Conservation (phyloP, 2,888 invertebrate genomes). For the Amiota mariae region DNA sequence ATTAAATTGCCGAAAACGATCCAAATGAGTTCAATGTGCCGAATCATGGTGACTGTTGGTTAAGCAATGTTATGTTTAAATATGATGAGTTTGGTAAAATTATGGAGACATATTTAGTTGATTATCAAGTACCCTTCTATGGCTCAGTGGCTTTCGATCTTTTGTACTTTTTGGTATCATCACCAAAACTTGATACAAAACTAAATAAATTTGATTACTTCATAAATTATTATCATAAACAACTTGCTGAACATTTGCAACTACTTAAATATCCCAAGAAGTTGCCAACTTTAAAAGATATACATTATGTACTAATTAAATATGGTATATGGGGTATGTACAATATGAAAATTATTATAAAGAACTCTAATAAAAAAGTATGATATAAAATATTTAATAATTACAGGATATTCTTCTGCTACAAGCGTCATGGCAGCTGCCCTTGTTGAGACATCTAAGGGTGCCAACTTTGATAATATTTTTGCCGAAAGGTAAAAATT, state of each 20-base stretch:
- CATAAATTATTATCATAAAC: constrained; percentile 64
- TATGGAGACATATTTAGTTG: constrained; percentile 62
- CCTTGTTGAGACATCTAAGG: constrained; percentile 62
- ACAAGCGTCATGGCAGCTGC: constrained; percentile 54
- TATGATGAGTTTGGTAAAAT: constrained; percentile 51
- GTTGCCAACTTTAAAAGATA: constrained; percentile 57
- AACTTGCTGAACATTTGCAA: constrained; percentile 59
- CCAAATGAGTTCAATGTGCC: constrained; percentile 59
- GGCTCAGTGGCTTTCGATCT: constrained; percentile 62
- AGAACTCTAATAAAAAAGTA: no score
- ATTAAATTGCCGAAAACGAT: constrained; percentile 31
- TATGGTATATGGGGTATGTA: constrained; percentile 49
- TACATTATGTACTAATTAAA: constrained; percentile 58
- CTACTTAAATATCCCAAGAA: constrained; percentile 58
- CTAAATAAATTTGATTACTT: constrained; percentile 66
- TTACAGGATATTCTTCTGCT: constrained; percentile 32
- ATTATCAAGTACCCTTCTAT: constrained; percentile 65
- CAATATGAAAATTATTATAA: no score
- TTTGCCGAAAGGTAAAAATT: constrained; percentile 43
- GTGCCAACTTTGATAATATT: constrained; percentile 64
- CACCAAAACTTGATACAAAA: constrained; percentile 62
- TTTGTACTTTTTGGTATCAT: constrained; percentile 66
- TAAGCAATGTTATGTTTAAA: constrained; percentile 67
- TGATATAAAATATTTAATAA: no score
- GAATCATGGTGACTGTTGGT: constrained; percentile 67